Evolutionary conservation across 1,140 invertebrate species (phyloP).

Genomic region (Ridgeia piscesae): DNA sequence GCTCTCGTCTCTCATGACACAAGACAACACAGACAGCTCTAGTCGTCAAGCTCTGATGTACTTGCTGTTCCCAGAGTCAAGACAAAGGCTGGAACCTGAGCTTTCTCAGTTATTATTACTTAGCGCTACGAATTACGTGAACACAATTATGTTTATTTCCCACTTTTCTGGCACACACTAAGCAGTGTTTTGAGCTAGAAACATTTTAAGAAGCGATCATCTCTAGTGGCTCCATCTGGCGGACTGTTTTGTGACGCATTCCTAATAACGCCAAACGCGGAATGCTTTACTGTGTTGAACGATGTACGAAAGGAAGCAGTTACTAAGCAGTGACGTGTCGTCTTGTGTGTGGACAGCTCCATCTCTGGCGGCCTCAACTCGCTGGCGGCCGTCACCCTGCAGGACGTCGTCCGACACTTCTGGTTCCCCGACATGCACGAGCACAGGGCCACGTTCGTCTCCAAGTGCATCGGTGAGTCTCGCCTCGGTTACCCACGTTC

Average conservation of each 20-base stretch:
- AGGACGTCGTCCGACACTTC: slow-evolving; percentile 69
- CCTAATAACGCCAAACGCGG: background rate
- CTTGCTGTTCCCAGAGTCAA: too few species aligned
- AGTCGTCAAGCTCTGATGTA: too few species aligned
- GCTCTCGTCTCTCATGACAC: too few species aligned
- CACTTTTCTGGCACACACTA: too few species aligned
- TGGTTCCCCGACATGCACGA: slow-evolving; percentile 70
- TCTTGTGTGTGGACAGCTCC: slow-evolving; percentile 65
- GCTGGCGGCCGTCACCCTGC: slow-evolving; percentile 81
- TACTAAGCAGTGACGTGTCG: background rate
- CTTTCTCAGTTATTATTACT: too few species aligned
- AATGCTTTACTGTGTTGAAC: background rate
- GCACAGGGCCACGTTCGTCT: slow-evolving; percentile 70
- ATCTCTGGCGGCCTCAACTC: slow-evolving; percentile 90
- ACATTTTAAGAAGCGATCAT: too few species aligned
- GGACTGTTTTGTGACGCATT: background rate
- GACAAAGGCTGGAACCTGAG: too few species aligned
- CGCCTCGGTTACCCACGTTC: too few species aligned
- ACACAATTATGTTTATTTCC: too few species aligned
- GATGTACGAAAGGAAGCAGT: background rate
- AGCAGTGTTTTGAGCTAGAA: too few species aligned
- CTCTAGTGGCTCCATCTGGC: background rate
- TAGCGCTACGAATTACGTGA: too few species aligned
- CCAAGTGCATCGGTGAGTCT: slow-evolving; percentile 61
- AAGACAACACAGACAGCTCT: too few species aligned